Base-by-base conservation (phyloP, 1,140 invertebrate genomes). In the Zophobas morio region DNA sequence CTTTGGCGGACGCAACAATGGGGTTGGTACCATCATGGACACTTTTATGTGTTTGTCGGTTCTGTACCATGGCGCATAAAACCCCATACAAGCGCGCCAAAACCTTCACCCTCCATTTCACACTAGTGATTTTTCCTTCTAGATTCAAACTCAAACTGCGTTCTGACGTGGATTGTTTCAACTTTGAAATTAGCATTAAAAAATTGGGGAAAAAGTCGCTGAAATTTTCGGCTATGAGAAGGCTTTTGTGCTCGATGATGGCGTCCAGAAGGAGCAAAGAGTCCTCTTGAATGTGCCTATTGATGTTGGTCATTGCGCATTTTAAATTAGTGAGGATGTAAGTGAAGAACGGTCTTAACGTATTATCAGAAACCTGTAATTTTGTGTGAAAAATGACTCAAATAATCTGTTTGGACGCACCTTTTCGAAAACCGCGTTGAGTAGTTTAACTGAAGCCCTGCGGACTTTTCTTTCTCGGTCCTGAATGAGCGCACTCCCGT, bases 231-330 rank as follows among this genome's bases (percentile, higher is more conserved):
- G 91, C 89, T 6, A 95, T 85, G 40, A 94, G 86, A 49, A 84
- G 81, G 1, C 90, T 91, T 72, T 90, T 89, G 70, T 91, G 88
- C 42, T 90, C 85, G 8, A 94, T 84, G 33, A 96, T 86, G 70
- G 91, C 88, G 82, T 95, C 95, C n/a, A 96, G 86, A 66, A 95
- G 89, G 4, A 91, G 82, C 1, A 97, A 85, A 0, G 95, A 95
- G 85, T 96, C 95, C 84, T 94, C 92, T 84, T 96, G 93, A 63
- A 96, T 92, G 56, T 89, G 88, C 6, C 89, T 90, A 84, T 94
- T 90, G 73, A 97, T 94, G 80, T 96, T 94, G 5, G 94, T 96
- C 94, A 96, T 96, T 0, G 94, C 93, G 88, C 95, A 96, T 39
- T 91, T 90, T 39, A 96, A 84, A 83, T 96, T 95, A 6, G 93